Evolutionary conservation across 2,797 vertebrate species (phyloP), one percentile per base, ranked within the genome.

Genomic region (Carcharodon carcharias): DNA sequence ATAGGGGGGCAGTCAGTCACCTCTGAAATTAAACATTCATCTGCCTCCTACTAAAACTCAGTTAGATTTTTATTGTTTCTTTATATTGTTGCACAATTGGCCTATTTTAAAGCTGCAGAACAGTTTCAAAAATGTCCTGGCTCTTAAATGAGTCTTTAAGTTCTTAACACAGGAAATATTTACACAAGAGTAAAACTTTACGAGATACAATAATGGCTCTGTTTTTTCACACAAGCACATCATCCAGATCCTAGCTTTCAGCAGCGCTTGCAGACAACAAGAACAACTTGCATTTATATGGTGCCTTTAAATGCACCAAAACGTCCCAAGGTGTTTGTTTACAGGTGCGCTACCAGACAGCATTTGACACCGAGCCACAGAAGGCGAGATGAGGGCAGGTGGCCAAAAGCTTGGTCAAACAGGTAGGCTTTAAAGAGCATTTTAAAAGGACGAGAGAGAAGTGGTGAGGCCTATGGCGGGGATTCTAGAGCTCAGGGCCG

Each of bases 101-200:
- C 14, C 88, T 61, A 61, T 61, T 61, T n/a, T 91, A 18, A 91
- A 89, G 14, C 58, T 18, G 31, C 85, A 88, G 50, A 91, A 91
- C 56, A 7, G 58, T 91, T 91, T 91, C 88, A 58, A 69, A 95
- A 65, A 95, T 71, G n/a, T 31, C n/a, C 89, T 35, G 56, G 12
- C 56, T 92, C 56, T 92, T 35, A 67, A 94, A 63, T 11, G 40
- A 69, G 63, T 12, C 14, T 63, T 67, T 58, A 89, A 93, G 61
- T 93, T 94, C 61, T 69, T 67, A 67, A 45, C n/a, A 95, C 92
- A 67, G 92, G 61, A 94, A 94, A 67, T 67, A 94, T 67, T 45
- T 65, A 94, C 40, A 94, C 63, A 94, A 94, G 56, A 11, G 40
- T 94, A 95, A 95, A 95, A 95, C 7, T 40, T 95, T 28, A 95